Conservation (phyloP, 2,888 invertebrate species). For the Hololepta plana region DNA sequence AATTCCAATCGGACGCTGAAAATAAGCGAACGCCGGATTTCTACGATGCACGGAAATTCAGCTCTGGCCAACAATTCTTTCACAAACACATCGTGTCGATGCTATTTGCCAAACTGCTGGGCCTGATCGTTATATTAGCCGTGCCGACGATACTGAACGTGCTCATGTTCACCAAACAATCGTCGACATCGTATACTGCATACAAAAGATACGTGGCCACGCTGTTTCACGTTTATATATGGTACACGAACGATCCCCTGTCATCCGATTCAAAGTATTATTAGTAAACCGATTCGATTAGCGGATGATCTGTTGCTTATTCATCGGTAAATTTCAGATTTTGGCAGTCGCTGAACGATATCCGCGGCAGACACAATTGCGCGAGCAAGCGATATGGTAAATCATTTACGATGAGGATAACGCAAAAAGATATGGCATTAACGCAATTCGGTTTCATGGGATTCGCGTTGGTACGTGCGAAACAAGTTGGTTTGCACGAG, state of each 20-base stretch:
- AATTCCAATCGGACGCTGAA: constrained; percentile 29
- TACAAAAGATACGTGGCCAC: constrained; percentile 68
- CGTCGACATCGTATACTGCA: constrained; percentile 42
- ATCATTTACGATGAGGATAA: constrained; percentile 36
- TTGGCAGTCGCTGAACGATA: constrained; percentile 47
- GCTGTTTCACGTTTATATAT: constrained; percentile 52
- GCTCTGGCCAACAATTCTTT: constrained; percentile 57
- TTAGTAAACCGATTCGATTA: constrained; percentile 1
- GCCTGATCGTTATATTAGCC: constrained; percentile 55
- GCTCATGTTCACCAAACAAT: constrained; percentile 52
- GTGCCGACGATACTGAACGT: constrained; percentile 56
- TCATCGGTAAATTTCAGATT: constrained; percentile 31
- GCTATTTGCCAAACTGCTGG: constrained; percentile 53
- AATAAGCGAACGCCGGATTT: constrained; percentile 50
- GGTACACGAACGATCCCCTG: constrained; percentile 58
- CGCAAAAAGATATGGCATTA: constrained; percentile 68
- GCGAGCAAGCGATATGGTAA: constrained; percentile 34
- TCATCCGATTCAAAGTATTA: constrained; percentile 35
- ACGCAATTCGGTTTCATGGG: constrained; percentile 83
- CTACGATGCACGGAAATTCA: constrained; percentile 47
- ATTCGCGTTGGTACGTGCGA: constrained; percentile 41
- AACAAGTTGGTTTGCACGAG: constrained; percentile 44
- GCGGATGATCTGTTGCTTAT: neutral
- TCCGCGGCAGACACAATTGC: constrained; percentile 46
- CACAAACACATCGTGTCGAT: constrained; percentile 49